These are phyloP conservation scores for Lasioglossum zephyrum DNA, from an alignment of 2,888 invertebrate species.

Conservation along the genomic window DNA sequence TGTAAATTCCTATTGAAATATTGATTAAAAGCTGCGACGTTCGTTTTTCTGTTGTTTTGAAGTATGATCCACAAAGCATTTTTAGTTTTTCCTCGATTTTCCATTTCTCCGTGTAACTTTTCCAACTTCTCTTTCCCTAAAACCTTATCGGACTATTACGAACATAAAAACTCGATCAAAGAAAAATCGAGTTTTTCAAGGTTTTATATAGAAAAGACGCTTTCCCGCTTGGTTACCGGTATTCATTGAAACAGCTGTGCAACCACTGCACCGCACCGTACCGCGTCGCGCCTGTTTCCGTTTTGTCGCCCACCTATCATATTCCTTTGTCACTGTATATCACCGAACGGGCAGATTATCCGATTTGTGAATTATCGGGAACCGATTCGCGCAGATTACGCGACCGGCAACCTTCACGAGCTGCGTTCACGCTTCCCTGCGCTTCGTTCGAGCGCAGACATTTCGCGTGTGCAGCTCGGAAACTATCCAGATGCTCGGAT, in stretches of 20 bases:
- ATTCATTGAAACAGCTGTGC: slow-evolving; percentile 25
- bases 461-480: background rate
- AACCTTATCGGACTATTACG: no score
- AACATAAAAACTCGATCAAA: no score
- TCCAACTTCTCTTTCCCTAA: no score
- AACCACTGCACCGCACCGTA: no score
- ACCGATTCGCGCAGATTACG: slow-evolving; percentile 7
- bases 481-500: background rate
- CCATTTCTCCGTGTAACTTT: no score
- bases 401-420: background rate
- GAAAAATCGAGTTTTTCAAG: background rate
- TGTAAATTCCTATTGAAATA: no score
- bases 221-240: background rate
- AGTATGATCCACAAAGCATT: no score
- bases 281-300: background rate
- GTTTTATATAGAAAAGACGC: background rate
- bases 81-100: no score
- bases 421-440: background rate
- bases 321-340: slow-evolving; percentile 27
- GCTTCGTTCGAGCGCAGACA: background rate
- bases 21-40: no score
- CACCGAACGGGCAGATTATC: background rate
- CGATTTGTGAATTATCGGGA: slow-evolving; percentile 18
- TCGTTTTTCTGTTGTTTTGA: no score
- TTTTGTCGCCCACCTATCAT: background rate